Conservation (phyloP, 2,888 invertebrate genomes). For the Meiosimyza platycephala region DNA sequence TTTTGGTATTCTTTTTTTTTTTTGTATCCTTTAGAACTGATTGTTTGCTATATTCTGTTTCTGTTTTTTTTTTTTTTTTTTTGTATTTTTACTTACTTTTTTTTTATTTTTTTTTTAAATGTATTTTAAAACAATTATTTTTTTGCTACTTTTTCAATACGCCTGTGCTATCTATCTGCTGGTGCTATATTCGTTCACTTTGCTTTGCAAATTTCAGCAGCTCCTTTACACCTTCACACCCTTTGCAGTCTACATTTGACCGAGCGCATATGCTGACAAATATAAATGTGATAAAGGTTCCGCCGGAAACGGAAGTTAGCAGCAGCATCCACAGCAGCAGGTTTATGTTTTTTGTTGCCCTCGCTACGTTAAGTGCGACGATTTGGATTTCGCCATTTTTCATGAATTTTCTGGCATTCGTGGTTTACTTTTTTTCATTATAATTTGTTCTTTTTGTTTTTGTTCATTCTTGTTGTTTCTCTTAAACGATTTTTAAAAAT, state of each 20-base stretch:
- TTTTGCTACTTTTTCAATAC: slow-evolving; percentile 1
- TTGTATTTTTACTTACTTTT: no score
- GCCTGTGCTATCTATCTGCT: slow-evolving; percentile 12
- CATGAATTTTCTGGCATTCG: neutral
- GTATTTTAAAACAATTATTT: slow-evolving; percentile 24
- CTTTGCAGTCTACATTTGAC: neutral
- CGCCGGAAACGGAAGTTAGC: slow-evolving; percentile 16
- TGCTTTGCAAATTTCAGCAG: neutral
- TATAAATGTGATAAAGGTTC: slow-evolving; percentile 26
- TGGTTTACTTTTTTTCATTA: slow-evolving; percentile 1
- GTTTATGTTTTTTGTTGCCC: neutral
- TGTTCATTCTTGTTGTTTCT: neutral
- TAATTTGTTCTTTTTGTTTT: neutral
- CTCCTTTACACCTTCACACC: neutral
- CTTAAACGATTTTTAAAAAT: neutral
- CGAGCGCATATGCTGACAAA: slow-evolving; percentile 22
- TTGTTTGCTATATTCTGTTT: neutral
- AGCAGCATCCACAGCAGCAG: slow-evolving; percentile 17
- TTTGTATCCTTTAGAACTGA: neutral
- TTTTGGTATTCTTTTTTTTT: neutral
- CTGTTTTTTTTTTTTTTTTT: neutral
- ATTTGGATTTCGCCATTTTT: slow-evolving; percentile 22
- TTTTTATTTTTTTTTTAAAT: neutral
- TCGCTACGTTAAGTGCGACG: slow-evolving; percentile 12
- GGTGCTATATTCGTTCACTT: slow-evolving; percentile 5